Conservation (phyloP, 2,113 vertebrate species). For the Hymenochirus boettgeri region DNA sequence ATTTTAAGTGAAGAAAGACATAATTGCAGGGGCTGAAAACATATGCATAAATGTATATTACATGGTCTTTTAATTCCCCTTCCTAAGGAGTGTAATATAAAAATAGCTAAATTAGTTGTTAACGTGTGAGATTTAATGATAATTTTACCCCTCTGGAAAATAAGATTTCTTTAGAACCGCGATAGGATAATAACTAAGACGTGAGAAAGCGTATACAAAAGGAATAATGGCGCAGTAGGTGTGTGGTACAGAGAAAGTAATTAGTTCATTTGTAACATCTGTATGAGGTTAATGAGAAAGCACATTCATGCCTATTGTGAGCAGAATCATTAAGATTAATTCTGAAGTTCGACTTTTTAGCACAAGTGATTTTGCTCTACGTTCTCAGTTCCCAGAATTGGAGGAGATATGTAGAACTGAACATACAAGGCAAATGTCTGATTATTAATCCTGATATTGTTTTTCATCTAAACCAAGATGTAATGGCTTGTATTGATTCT, state of each 20-base stretch:
- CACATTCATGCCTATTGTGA: constrained; percentile 47
- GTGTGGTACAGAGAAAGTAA: constrained; percentile 54
- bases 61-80: constrained; percentile 45
- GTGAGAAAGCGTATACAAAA: constrained; percentile 47
- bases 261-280: constrained; percentile 54
- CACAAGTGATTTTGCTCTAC: background rate
- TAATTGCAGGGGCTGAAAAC: constrained; percentile 38
- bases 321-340: constrained; percentile 43
- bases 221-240: constrained; percentile 53
- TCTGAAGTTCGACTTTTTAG: constrained; percentile 26
- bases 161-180: constrained; percentile 37
- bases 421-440: background rate
- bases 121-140: constrained; percentile 33
- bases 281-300: constrained; percentile 48
- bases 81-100: constrained; percentile 54
- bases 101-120: constrained; percentile 43
- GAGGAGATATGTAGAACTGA: background rate
- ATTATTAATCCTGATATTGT: background rate
- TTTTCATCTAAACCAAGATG: constrained; percentile 1
- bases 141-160: constrained; percentile 48
- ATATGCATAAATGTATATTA: constrained; percentile 57
- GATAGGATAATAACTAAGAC: constrained; percentile 53
- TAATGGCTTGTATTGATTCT: constrained; percentile 20
- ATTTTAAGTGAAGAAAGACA: constrained; percentile 21
- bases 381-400: constrained; percentile 22